Evolutionary conservation across 2,797 vertebrate species (phyloP).

Genomic region (Coendou prehensilis): DNA sequence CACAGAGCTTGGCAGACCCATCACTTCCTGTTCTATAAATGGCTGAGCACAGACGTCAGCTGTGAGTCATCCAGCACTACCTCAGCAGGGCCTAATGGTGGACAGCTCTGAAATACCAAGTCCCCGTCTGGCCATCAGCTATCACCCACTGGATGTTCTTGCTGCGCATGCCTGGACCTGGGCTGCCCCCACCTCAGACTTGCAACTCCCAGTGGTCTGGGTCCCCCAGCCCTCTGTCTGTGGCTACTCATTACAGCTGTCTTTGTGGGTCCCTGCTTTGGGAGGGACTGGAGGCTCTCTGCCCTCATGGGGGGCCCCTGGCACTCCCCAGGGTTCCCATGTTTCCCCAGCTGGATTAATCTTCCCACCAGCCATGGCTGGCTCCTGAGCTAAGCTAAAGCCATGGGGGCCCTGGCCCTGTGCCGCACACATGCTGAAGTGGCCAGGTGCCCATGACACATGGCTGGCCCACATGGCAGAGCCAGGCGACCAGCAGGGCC

Average conservation of each 20-base stretch:
- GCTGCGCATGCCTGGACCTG: not conserved
- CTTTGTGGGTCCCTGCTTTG: not conserved
- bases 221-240: not conserved
- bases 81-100: not conserved
- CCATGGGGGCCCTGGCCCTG: not conserved
- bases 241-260: not conserved
- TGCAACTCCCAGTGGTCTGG: not conserved
- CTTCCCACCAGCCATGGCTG: not conserved
- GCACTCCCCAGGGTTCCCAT: not conserved
- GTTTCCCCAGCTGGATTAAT: not conserved
- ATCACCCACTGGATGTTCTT: not conserved
- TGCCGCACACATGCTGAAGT: not conserved
- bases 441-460: not conserved
- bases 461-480: not conserved
- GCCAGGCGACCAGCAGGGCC: not conserved
- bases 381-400: constrained; percentile 17
- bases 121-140: not conserved
- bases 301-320: not conserved
- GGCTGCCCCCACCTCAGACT: not conserved
- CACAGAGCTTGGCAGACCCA: not conserved
- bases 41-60: constrained; percentile 25
- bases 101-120: constrained; percentile 10
- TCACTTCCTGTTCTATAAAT: constrained; percentile 43
- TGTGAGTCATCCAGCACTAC: not conserved
- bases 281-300: not conserved